Base-by-base conservation (phyloP, 2,797 vertebrate genomes). In the Aplochiton taeniatus region DNA sequence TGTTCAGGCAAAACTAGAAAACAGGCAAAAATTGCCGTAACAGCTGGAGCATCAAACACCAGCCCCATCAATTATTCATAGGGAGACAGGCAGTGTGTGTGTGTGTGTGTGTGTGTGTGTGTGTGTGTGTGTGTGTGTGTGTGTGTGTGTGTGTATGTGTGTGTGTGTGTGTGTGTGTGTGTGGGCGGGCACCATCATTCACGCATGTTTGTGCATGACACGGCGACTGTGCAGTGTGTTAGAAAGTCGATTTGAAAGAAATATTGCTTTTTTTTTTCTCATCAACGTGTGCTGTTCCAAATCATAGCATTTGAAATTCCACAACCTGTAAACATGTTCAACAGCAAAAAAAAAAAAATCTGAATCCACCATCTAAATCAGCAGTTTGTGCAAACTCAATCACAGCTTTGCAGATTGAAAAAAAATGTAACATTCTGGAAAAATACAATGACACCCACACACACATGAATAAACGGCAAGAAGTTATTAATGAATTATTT, bases 141-240 rank as follows among this genome's bases (percentile, higher is more conserved):
- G 9, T 56, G 54, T 42, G 19, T 56, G 20, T 43, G 18, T 61
- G 18, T 12, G 7, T 60, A 17, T 47, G 16, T 20, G 18, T 47
- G 9, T 9, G 59, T 61, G 45, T 60, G 17, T 47, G 44, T 13
- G 45, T 50, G 60, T 61, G 4, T 49, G 47, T n/a, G 13, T 14
- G 19, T 50, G 47, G 10, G n/a, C n/a, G 10, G 17, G 79, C 73
- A 68, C 54, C 65, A 63, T 58, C 83, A 82, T 79, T 51, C 85
- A 83, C 85, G 81, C 31, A 31, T 31, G 31, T 31, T 31, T 31
- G 31, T 31, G 31, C 31, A 31, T 31, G 31, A 31, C 31, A 31
- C 31, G 6, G 31, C 31, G 31, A 31, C 31, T 31, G 31, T 6
- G 6, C 31, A 31, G 31, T 31, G 31, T 31, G 31, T 31, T 31